Percentiles rank a stretch among this genome's conserved stretches.
phyloP scores from a whole-genome alignment of 2,888 invertebrate species.

The Acholoe squamosa region DNA sequence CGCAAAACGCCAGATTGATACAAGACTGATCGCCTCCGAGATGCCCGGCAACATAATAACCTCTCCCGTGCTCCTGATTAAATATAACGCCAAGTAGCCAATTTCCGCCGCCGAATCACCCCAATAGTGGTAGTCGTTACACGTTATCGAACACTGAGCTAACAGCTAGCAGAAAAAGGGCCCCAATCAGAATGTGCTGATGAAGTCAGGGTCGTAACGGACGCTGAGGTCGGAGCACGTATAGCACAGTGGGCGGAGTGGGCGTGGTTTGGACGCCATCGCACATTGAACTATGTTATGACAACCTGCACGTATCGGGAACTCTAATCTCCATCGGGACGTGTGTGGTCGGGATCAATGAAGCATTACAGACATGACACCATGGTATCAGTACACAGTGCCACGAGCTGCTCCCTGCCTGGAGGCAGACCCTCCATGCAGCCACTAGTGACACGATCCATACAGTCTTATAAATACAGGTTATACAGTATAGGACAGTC shows the following conservation, averaged over 20 bases:
- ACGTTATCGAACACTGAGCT: slow-evolving; percentile 21
- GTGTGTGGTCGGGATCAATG: too few relatives aligned
- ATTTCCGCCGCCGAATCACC: slow-evolving; percentile 29
- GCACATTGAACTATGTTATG: background rate
- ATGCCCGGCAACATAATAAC: slow-evolving; percentile 5
- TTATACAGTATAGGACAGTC: too few relatives aligned
- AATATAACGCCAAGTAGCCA: slow-evolving; percentile 10
- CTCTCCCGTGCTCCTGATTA: background rate
- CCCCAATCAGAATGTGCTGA: background rate
- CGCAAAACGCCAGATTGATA: slow-evolving; percentile 8
- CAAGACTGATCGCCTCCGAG: slow-evolving; percentile 19
- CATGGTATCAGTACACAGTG: too few relatives aligned
- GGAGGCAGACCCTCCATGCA: too few relatives aligned
- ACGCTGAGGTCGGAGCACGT: background rate
- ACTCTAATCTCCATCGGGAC: background rate
- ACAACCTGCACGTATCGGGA: background rate
- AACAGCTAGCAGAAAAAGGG: background rate
- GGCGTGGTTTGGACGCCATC: background rate
- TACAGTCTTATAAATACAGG: too few relatives aligned
- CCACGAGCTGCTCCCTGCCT: too few relatives aligned
- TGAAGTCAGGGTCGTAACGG: background rate
- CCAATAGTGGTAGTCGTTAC: background rate
- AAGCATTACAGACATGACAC: too few relatives aligned
- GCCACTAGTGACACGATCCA: too few relatives aligned
- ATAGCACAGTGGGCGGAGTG: background rate